Percentiles rank a stretch among this genome's conserved stretches.
Evolutionary conservation across 2,888 invertebrate species (phyloP).

Genomic region (Drosophila barbarae): DNA sequence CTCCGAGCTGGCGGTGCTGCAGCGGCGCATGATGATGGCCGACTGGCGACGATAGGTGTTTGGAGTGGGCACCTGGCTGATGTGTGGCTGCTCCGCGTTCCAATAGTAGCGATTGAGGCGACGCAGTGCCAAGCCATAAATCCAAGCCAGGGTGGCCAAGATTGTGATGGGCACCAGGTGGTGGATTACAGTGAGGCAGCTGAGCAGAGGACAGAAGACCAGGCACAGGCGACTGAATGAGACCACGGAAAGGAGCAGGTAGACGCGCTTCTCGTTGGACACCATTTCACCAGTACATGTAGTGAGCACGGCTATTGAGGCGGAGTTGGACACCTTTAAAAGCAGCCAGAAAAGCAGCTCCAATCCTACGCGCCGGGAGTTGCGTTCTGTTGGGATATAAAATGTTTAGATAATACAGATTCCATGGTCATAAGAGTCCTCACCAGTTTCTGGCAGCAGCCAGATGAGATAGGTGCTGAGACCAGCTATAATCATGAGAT

Average conservation of each 20-base stretch:
- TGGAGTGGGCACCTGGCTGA: slow-evolving; percentile 72
- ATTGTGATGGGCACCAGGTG: slow-evolving; percentile 75
- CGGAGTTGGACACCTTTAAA: slow-evolving; percentile 78
- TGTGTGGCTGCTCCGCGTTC: slow-evolving; percentile 71
- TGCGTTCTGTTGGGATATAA: slow-evolving; percentile 44
- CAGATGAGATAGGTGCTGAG: slow-evolving; percentile 75
- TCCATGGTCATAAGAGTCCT: slow-evolving; percentile 1
- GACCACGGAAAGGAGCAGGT: slow-evolving; percentile 73
- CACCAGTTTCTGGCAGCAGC: slow-evolving; percentile 75
- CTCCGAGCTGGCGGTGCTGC: slow-evolving; percentile 67
- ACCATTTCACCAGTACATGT: slow-evolving; percentile 79
- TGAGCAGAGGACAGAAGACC: slow-evolving; percentile 73
- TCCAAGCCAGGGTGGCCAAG: slow-evolving; percentile 73
- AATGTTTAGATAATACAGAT: fast-evolving
- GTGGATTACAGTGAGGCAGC: slow-evolving; percentile 71
- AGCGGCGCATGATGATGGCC: slow-evolving; percentile 64
- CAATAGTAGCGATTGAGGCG: slow-evolving; percentile 75
- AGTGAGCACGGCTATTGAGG: slow-evolving; percentile 77
- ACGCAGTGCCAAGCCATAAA: slow-evolving; percentile 75
- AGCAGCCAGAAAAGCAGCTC: slow-evolving; percentile 77
- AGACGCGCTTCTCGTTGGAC: slow-evolving; percentile 63
- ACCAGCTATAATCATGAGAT: slow-evolving; percentile 73
- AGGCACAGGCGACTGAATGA: slow-evolving; percentile 76
- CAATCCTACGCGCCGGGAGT: slow-evolving; percentile 72
- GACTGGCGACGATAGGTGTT: slow-evolving; percentile 74